Percentiles rank a stretch among this genome's conserved stretches.
Evolutionary conservation across 2,113 vertebrate genomes (phyloP).

Genomic region (Oncorhynchus gorbuscha): DNA sequence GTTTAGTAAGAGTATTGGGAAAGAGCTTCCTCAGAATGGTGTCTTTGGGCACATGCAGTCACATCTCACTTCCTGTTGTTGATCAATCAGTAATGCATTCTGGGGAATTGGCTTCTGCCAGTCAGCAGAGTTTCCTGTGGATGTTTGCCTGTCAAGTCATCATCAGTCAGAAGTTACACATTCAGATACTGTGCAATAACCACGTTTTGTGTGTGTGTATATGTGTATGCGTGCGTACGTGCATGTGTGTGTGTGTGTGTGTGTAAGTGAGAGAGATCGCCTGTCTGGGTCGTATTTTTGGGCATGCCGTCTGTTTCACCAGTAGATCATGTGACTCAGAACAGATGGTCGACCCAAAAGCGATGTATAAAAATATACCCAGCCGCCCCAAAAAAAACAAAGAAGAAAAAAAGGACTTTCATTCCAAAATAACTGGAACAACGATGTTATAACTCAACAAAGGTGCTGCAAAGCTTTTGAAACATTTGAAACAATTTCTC

Average conservation of each 20-base stretch:
- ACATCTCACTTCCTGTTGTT: neutral
- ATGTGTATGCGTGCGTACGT: no score
- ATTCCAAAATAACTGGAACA: no score
- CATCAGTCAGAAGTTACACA: neutral
- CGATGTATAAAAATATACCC: constrained; percentile 1
- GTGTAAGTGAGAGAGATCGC: no score
- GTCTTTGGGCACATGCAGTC: neutral
- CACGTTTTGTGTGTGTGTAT: no score
- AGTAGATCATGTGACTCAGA: constrained; percentile 1
- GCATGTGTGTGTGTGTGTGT: no score
- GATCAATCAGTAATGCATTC: neutral
- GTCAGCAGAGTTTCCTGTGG: neutral
- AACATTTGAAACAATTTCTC: no score
- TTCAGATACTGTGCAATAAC: neutral
- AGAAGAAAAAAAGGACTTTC: no score
- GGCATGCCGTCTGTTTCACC: constrained; percentile 2
- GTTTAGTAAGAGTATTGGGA: neutral
- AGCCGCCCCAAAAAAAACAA: no score
- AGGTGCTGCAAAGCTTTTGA: no score
- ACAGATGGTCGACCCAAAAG: constrained; percentile 16
- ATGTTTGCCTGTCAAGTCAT: neutral
- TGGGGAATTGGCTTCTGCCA: neutral
- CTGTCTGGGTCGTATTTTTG: neutral
- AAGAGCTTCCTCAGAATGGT: neutral
- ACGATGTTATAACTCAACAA: no score